phyloP scores from a whole-genome alignment of 30 jellyfish, hydroid and myxozoan species.

The Nemopilema nomurai region DNA sequence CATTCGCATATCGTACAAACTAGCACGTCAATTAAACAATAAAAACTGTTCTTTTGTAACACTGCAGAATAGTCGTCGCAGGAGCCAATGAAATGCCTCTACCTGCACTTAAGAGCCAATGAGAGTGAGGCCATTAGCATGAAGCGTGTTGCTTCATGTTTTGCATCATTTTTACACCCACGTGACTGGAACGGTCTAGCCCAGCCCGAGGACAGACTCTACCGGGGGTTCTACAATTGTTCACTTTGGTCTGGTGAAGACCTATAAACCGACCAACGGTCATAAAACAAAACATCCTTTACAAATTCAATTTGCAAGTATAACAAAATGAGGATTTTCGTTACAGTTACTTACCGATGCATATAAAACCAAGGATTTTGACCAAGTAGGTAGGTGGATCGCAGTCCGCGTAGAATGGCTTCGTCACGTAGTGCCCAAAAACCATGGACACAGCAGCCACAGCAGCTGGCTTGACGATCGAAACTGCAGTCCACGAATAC shows the following conservation, averaged over 20 bases:
- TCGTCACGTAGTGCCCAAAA: conserved; percentile 65
- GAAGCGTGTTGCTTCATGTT: neutral
- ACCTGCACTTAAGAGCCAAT: neutral
- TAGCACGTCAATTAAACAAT: neutral
- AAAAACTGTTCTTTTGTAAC: neutral
- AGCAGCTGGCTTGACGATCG: conserved; percentile 82
- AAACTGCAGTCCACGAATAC: conserved; percentile 78
- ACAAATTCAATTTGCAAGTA: neutral
- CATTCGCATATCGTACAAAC: neutral
- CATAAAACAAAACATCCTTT: too few species aligned
- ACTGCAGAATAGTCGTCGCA: neutral
- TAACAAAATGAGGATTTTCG: neutral
- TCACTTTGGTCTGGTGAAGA: too few species aligned
- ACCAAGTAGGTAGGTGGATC: conserved; percentile 49
- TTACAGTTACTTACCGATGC: conserved; percentile 43
- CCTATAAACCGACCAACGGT: too few species aligned
- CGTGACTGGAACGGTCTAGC: neutral
- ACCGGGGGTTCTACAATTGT: neutral
- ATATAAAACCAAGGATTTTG: conserved; percentile 27
- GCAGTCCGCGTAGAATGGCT: conserved; percentile 71
- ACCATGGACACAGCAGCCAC: conserved; percentile 74
- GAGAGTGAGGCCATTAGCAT: neutral
- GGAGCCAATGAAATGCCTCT: neutral
- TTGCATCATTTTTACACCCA: neutral
- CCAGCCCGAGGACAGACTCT: neutral